Percentiles rank a stretch among this genome's conserved stretches.
Conservation (phyloP, 2,888 invertebrate genomes). For the Rhingia campestris region DNA sequence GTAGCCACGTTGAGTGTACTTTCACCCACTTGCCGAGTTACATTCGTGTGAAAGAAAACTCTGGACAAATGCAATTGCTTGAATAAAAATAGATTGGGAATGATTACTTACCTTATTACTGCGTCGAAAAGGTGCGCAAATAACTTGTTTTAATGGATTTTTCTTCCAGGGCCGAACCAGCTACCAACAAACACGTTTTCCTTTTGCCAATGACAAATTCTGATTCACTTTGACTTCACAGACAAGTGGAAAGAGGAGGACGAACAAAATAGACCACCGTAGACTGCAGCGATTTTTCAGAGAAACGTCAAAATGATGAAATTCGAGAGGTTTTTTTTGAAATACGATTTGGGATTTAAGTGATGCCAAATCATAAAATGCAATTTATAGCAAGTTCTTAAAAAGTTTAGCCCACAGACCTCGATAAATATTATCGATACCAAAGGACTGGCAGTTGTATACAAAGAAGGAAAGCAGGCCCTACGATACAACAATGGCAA, state of each 20-base stretch:
- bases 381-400: background rate
- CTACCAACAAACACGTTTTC: conserved; percentile 59
- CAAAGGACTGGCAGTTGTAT: no score
- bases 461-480: no score
- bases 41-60: background rate
- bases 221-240: conserved; percentile 1
- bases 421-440: no score
- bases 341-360: background rate
- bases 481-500: no score
- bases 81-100: conserved; percentile 1
- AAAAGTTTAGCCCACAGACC: no score
- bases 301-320: conserved; percentile 37
- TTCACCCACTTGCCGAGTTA: conserved; percentile 33
- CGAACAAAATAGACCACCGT: conserved; percentile 27
- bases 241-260: conserved; percentile 19
- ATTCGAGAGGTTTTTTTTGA: conserved; percentile 4
- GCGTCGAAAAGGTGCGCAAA: conserved; percentile 20
- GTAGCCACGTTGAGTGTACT: conserved; percentile 63
- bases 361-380: conserved; percentile 24
- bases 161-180: conserved; percentile 1
- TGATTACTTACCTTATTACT: conserved; percentile 38
- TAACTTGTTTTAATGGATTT: conserved; percentile 7
- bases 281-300: conserved; percentile 12
- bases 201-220: conserved; percentile 39
- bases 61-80: background rate